Percentiles rank a stretch among this genome's conserved stretches.
phyloP scores from a whole-genome alignment of 2,797 vertebrate genomes.

The Sebastolobus altivelis region DNA sequence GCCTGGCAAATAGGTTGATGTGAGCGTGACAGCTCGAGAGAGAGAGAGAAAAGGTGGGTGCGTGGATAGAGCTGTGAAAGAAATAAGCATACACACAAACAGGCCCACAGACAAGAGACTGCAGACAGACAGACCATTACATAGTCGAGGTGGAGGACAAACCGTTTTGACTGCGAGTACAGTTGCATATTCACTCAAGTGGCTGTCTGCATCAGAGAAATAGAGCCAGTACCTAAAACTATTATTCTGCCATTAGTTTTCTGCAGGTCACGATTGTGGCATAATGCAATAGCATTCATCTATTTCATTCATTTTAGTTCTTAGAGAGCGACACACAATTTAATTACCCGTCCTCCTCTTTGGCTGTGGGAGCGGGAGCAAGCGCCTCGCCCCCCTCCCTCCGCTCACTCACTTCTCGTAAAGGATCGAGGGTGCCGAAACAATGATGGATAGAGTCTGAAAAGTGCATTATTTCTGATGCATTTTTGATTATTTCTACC shows the following conservation, averaged over 20 bases:
- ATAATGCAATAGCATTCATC: slow-evolving; percentile 85
- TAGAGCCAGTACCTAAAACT: slow-evolving; percentile 81
- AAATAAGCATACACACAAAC: slow-evolving; percentile 24
- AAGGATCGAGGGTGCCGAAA: slow-evolving; percentile 86
- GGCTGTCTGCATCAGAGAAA: slow-evolving; percentile 79
- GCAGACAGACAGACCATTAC: slow-evolving; percentile 66
- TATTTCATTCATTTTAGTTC: slow-evolving; percentile 86
- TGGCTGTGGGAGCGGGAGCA: slow-evolving; percentile 78
- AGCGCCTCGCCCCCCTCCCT: slow-evolving; percentile 71
- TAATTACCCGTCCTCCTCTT: slow-evolving; percentile 84
- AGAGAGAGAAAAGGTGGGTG: slow-evolving; percentile 50
- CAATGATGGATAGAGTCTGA: slow-evolving; percentile 90
- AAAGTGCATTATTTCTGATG: slow-evolving; percentile 89
- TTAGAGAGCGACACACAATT: slow-evolving; percentile 86
- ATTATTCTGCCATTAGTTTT: slow-evolving; percentile 86
- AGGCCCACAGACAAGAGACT: slow-evolving; percentile 25
- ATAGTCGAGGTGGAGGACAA: slow-evolving; percentile 74
- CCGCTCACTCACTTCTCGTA: slow-evolving; percentile 82
- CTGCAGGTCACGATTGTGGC: slow-evolving; percentile 83
- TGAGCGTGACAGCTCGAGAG: slow-evolving; percentile 49
- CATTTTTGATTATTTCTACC: slow-evolving; percentile 88
- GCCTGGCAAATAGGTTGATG: slow-evolving; percentile 50
- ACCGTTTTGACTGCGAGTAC: slow-evolving; percentile 66
- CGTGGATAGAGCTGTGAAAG: slow-evolving; percentile 32
- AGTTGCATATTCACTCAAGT: slow-evolving; percentile 81